Base-by-base conservation (phyloP, 2,888 invertebrate species). In the Campoplex capitator region DNA sequence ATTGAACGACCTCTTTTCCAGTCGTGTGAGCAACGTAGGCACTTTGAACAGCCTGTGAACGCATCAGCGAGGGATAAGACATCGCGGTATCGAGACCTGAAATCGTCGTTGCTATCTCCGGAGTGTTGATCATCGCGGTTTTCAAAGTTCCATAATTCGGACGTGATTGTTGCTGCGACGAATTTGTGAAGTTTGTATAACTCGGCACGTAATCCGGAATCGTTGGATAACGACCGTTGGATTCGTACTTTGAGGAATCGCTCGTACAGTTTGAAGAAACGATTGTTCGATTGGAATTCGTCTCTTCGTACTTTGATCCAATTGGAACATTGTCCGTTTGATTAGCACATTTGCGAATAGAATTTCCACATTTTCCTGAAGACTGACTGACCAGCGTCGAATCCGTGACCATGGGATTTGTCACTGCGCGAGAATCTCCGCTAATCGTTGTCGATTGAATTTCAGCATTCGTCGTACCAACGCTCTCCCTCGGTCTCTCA, bases 151-250 rank as follows among this genome's bases (percentile, higher is more conserved):
- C 62, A 2, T 71, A 70, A 54, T 68, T 70, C 1, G 56, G 9
- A 0, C 76, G 70, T 13, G 58, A 6, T 42, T 76, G 83, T 28
- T 62, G 62, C 18, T 58, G 62, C 6, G 62, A 28, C 8, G 71
- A 23, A 42, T 54, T 83, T 11, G 85, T 35, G 8, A 91, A 90
- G 23, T 89, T 90, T 1, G 91, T 84, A 45, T 92, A 92, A 70
- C 85, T 90, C 7, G 92, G 91, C 4, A 91, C 79, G 35, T 92
- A 93, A 71, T 92, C 91, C 11, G 92, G 91, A 42, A 90, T 73
- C 9, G 85, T 86, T 8, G 92, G 89, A 51, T 92, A 92, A 2
- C 89, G 85, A 13, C 88, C 86, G 6, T 88, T 89, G 0, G 90
- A 68, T 62, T 91, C 89, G 56, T 90, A 92, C 48, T 90, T 90